Evolutionary conservation across 2,113 vertebrate genomes (phyloP), one percentile per base, ranked within the genome.

Genomic region (Albula goreensis): DNA sequence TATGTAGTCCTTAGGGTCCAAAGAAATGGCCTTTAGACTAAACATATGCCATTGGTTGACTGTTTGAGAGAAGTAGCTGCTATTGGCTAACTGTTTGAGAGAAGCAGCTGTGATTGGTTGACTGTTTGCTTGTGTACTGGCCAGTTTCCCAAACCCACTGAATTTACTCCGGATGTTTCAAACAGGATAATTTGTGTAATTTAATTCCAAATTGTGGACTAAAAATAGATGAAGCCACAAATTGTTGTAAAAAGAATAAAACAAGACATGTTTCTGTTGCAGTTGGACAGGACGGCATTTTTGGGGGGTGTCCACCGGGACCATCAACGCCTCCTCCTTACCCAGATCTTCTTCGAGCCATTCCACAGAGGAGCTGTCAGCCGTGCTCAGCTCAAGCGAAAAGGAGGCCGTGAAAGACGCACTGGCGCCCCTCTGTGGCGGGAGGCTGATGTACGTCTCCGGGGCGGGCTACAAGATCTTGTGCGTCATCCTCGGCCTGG

Each of bases 391-490:
- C 92, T 95, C 94, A 85, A 95, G 92, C 0, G 95, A 97, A 90
- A 94, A 90, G 77, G 83, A 0, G 0, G 85, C 56, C 0, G 93
- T 96, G 10, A 96, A 90, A 87, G 93, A 88, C 0, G 93, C 90
- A 0, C 90, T 96, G 86, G 83, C 60, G 0, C 90, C 91, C 0
- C 89, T 96, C 50, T 94, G 93, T 5, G 89, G 91, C 7, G 91
- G 88, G 12, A 86, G 50, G 52, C 90, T 97, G 81, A 93, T 82
- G 85, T 96, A 93, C 9, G 96, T 94, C 0, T 96, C 94, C 0
- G 95, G 96, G 0, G 94, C 96, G 0, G 96, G 96, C 4, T 97
- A 95, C 91, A 96, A 96, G 91, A 91, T 96, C 90, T 92, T 96
- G 79, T 96, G 96, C 0, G 91, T 97, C 48, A 94, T 95, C 81